Conservation (phyloP, 2,797 vertebrate species). For the Clamator glandarius region DNA sequence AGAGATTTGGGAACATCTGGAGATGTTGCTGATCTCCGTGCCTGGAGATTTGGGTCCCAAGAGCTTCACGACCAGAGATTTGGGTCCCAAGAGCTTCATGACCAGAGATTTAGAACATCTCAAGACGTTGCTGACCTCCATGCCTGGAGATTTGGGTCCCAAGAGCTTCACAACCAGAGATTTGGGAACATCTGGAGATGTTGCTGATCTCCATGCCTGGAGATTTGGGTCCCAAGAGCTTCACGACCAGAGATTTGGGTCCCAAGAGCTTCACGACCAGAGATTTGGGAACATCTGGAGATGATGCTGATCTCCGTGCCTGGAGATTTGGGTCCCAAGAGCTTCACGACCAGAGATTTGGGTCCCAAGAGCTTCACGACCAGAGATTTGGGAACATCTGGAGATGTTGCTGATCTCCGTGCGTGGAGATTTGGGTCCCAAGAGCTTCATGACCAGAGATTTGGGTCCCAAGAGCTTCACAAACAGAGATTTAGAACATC, state of each 20-base stretch:
- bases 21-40: no score
- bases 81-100: no score
- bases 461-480: background rate
- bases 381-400: background rate
- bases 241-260: background rate
- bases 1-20: no score
- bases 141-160: background rate
- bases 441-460: background rate
- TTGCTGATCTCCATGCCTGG: accelerated
- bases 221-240: background rate
- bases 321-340: no score
- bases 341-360: no score
- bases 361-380: background rate
- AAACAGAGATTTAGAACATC: background rate
- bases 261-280: background rate
- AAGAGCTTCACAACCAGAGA: background rate
- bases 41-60: no score
- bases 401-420: background rate
- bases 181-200: background rate
- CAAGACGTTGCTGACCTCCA: background rate
- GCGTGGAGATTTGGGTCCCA: background rate
- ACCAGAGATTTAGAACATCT: no score
- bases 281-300: background rate
- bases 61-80: no score
- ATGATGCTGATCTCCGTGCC: no score